Evolutionary conservation across 2,888 invertebrate genomes (phyloP), one percentile per base, ranked within the genome.

Genomic region (Erebia aethiops): DNA sequence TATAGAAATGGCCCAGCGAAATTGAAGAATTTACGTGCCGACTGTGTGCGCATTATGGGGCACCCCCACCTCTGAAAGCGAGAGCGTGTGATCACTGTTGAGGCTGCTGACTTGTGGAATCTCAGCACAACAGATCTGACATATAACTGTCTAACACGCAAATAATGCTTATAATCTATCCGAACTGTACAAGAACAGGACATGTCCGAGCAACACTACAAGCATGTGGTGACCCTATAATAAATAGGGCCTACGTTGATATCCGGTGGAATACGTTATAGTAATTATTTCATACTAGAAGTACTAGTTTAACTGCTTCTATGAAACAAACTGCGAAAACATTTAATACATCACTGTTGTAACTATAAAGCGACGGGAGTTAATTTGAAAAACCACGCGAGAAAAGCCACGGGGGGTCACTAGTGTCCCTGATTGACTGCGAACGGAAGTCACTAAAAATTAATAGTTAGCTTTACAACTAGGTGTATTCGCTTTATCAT

Each of bases 341-440:
- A 61, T 73, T 70, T 67, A 70, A 72, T 72, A 63, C n/a, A 70
- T 72, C 67, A 67, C 66, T 61, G 67, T 49, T 72, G 69, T 75
- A 74, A 68, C 74, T 70, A 63, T 74, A 71, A 72, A 73, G 69
- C 76, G 70, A 67, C 73, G 71, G 74, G 74, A 74, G 76, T 60
- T 72, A 63, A 71, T 76, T 69, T 69, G 70, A 69, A 67, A 68
- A 62, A 74, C 70, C 74, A 69, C 65, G 69, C 63, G 70, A 70
- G 72, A 43, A 58, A 35, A 69, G 9, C 72, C 18, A 54, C 72
- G 43, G 74, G 74, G 56, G 70, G 68, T 62, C 62, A n/a, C 64
- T 66, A 70, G 70, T 72, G 35, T 69, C 65, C 18, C 62, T 60
- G 56, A 68, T 60, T 35, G 21, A 71, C 18, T 71, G 65, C 61